Evolutionary conservation across 2,888 invertebrate genomes (phyloP).

Genomic region (Dryocosmus kuriphilus): DNA sequence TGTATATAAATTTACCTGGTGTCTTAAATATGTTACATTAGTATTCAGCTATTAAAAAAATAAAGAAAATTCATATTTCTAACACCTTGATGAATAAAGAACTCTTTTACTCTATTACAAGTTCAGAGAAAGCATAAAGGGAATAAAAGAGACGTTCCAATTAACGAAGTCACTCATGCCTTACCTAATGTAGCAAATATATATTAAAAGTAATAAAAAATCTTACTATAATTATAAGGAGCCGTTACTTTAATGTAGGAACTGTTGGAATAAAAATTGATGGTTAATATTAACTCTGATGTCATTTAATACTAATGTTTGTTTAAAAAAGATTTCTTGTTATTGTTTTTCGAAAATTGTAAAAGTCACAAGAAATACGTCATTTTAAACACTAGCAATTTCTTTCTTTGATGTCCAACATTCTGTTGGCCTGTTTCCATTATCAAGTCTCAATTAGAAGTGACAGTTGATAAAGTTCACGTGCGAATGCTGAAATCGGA

Average conservation of each 20-base stretch:
- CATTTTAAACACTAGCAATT: not conserved
- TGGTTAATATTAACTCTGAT: no score
- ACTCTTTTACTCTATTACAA: not conserved
- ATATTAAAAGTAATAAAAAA: not conserved
- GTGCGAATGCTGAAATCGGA: constrained; percentile 5
- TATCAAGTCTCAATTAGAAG: constrained; percentile 25
- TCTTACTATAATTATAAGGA: not conserved
- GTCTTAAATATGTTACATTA: no score
- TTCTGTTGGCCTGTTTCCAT: constrained; percentile 4
- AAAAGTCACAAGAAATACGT: no score
- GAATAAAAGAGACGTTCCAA: not conserved
- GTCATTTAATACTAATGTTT: no score
- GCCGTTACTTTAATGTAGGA: not conserved
- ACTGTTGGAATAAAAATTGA: no score
- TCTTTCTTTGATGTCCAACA: not conserved
- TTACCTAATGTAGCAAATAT: not conserved
- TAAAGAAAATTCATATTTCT: no score
- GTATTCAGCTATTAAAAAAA: no score
- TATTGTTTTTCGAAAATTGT: no score
- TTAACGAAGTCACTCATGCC: not conserved
- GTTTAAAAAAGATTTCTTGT: no score
- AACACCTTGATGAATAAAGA: not conserved
- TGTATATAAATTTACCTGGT: no score
- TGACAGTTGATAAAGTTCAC: not conserved
- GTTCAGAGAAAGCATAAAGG: not conserved